A percentile compares a stretch with the other conserved stretches of the same genome.
These are phyloP conservation scores for Archocentrus centrarchus DNA, from an alignment of 2,113 vertebrate species.

Conservation along the genomic window DNA sequence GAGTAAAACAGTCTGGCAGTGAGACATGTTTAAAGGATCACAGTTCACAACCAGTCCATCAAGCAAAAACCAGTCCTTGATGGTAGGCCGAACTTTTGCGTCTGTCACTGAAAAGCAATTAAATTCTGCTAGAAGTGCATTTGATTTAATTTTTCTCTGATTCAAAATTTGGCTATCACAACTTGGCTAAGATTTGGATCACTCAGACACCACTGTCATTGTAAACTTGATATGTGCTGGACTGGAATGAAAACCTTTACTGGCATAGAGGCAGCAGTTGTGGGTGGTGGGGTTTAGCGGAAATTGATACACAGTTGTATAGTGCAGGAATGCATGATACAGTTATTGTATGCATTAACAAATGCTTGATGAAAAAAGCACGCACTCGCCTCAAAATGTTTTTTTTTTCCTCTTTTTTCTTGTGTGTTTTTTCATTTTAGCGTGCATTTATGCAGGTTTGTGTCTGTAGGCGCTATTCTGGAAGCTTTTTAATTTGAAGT, in stretches of 20 bases:
- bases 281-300: not conserved
- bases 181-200: not conserved
- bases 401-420: too few species aligned
- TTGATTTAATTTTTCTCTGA: not conserved
- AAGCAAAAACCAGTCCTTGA: not conserved
- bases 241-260: not conserved
- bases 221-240: not conserved
- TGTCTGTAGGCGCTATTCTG: too few species aligned
- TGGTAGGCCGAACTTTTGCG: not conserved
- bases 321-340: too few species aligned
- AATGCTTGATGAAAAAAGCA: too few species aligned
- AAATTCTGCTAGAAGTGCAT: not conserved
- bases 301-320: too few species aligned
- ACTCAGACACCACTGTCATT: not conserved
- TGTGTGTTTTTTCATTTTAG: too few species aligned
- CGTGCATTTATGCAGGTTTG: too few species aligned
- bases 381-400: too few species aligned
- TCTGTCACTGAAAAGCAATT: not conserved
- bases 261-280: not conserved
- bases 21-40: not conserved
- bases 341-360: too few species aligned
- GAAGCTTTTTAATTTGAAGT: too few species aligned
- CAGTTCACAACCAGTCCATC: not conserved
- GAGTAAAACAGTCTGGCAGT: not conserved
- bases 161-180: not conserved